phyloP scores from a whole-genome alignment of 2,113 vertebrate species.

The Tapirus terrestris region DNA sequence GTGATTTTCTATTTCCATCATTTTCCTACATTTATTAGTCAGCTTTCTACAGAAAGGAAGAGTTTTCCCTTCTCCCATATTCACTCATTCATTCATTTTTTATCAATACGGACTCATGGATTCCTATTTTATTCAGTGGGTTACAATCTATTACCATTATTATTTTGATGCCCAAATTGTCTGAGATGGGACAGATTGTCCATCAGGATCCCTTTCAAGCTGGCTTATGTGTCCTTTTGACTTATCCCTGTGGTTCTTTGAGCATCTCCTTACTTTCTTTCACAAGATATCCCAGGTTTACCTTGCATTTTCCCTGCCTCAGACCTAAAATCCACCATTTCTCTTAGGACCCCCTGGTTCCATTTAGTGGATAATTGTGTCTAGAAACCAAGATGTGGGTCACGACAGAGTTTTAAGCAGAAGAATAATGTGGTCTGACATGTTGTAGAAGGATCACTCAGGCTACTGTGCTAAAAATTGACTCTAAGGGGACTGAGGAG shows the following conservation, averaged over 20 bases:
- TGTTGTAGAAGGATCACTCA: neutral
- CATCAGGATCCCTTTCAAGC: neutral
- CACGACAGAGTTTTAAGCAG: neutral
- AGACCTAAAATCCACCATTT: neutral
- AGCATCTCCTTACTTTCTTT: constrained; percentile 7
- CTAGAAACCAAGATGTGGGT: neutral
- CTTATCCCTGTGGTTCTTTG: neutral
- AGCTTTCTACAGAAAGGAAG: constrained; percentile 27
- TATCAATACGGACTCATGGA: neutral
- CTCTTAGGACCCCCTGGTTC: neutral
- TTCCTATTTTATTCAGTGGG: neutral
- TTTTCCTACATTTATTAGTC: constrained; percentile 19
- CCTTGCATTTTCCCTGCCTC: neutral
- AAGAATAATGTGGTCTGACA: neutral
- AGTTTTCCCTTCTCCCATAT: neutral
- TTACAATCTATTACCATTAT: neutral
- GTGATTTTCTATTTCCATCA: neutral
- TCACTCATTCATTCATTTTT: constrained; percentile 4
- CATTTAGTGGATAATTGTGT: neutral
- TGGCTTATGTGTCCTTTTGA: neutral
- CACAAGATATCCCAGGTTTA: neutral
- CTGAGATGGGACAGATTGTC: neutral
- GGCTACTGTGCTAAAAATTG: neutral
- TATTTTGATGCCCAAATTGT: neutral
- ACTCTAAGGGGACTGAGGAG: neutral